Evolutionary conservation across 2,113 vertebrate genomes (phyloP).

Genomic region (Excalfactoria chinensis): DNA sequence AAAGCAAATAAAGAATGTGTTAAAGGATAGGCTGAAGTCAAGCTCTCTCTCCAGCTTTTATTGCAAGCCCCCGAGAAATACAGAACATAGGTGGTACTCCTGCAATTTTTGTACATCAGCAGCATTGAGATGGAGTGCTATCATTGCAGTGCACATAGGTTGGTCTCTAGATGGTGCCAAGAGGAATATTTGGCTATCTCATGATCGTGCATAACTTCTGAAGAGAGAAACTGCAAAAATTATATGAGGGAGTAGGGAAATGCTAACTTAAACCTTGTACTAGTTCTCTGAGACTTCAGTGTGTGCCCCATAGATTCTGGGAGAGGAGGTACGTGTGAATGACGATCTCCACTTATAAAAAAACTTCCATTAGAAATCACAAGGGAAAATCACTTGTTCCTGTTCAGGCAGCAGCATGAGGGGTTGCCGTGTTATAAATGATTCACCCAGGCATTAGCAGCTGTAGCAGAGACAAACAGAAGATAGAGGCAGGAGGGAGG

Average conservation of each 20-base stretch:
- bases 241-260: not conserved
- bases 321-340: accelerated
- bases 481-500: not conserved
- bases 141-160: not conserved
- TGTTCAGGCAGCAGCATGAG: not conserved
- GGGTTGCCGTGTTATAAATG: not conserved
- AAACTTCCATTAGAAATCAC: not conserved
- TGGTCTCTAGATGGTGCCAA: not conserved
- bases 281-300: not conserved
- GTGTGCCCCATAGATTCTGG: not conserved
- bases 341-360: not conserved
- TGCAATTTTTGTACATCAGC: not conserved
- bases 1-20: not conserved
- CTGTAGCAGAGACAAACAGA: not conserved
- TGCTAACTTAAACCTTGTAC: not conserved
- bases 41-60: not conserved
- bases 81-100: not conserved
- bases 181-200: not conserved
- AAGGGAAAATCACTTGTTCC: not conserved
- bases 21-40: not conserved
- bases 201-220: not conserved
- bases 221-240: not conserved
- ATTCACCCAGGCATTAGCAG: not conserved
- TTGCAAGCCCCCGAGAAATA: accelerated
- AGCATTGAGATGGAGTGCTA: accelerated